phyloP scores from a whole-genome alignment of 1,140 invertebrate species.

The Leguminivora glycinivorella region DNA sequence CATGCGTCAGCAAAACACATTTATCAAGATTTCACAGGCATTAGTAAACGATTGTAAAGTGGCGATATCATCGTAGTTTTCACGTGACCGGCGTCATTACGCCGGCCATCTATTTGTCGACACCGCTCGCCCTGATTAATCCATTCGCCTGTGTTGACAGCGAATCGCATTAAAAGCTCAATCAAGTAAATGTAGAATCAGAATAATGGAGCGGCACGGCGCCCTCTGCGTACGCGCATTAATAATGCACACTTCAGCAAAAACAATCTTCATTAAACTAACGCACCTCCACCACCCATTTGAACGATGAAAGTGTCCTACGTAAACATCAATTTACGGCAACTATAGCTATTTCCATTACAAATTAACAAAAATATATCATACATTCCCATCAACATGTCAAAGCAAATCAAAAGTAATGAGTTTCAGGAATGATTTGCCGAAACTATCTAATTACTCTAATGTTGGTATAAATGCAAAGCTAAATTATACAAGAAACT shows the following conservation, averaged over 20 bases:
- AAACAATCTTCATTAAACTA: constrained; percentile 78
- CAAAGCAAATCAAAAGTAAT: constrained; percentile 47
- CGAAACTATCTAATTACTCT: constrained; percentile 61
- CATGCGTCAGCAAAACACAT: constrained; percentile 13
- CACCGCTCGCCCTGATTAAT: constrained; percentile 73
- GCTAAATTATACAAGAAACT: neutral
- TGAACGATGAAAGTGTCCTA: constrained; percentile 12
- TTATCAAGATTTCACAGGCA: constrained; percentile 41
- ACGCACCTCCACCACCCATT: constrained; percentile 59
- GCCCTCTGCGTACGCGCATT: constrained; percentile 74
- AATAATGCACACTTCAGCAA: constrained; percentile 70
- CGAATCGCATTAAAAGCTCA: constrained; percentile 78
- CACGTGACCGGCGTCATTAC: constrained; percentile 66
- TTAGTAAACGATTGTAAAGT: constrained; percentile 36
- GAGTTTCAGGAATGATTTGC: constrained; percentile 56
- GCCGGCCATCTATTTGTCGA: constrained; percentile 62
- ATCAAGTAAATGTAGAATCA: constrained; percentile 78
- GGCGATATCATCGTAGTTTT: constrained; percentile 45
- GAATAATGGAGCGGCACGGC: constrained; percentile 66
- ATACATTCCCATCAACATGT: constrained; percentile 56
- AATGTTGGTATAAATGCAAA: constrained; percentile 34
- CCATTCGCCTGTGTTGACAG: constrained; percentile 61
- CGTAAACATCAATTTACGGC: constrained; percentile 24
- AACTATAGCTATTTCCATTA: constrained; percentile 24
- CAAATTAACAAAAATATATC: constrained; percentile 62